Evolutionary conservation across 1,140 invertebrate genomes (phyloP).

Genomic region (Gonioctena quinquepunctata): DNA sequence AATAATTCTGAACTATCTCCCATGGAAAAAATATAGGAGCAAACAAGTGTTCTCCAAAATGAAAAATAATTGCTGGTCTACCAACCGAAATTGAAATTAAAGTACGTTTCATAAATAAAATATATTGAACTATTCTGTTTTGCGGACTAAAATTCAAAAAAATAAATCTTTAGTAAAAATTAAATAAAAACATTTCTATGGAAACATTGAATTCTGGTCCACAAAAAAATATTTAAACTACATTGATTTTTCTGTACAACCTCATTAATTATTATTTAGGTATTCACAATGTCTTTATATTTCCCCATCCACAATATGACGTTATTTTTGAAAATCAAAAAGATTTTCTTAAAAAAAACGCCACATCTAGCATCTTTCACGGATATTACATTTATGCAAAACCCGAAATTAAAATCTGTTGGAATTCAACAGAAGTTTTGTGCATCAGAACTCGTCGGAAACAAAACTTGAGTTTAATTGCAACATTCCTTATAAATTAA

Average conservation of each 20-base stretch:
- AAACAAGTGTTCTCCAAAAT: neutral
- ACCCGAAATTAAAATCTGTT: neutral
- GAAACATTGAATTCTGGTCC: slow-evolving; percentile 28
- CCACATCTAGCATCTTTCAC: neutral
- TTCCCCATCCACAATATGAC: slow-evolving; percentile 24
- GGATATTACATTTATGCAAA: slow-evolving; percentile 6
- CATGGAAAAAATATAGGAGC: neutral
- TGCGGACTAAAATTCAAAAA: slow-evolving; percentile 22
- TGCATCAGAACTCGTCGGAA: neutral
- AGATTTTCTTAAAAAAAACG: neutral
- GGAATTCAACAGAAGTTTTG: neutral
- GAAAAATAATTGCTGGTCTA: neutral
- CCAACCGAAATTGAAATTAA: slow-evolving; percentile 12
- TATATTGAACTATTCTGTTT: slow-evolving; percentile 21
- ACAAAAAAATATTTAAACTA: slow-evolving; percentile 31
- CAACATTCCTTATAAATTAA: slow-evolving; percentile 5
- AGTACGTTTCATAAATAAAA: slow-evolving; percentile 17
- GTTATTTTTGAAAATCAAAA: neutral
- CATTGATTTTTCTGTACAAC: slow-evolving; percentile 34
- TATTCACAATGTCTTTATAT: slow-evolving; percentile 42
- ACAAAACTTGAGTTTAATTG: neutral
- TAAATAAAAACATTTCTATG: slow-evolving; percentile 12
- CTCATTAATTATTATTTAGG: slow-evolving; percentile 25
- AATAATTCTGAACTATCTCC: neutral
- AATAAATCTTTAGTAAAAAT: slow-evolving; percentile 7